Evolutionary conservation across 1,140 invertebrate genomes (phyloP), one percentile per base, ranked within the genome.

Genomic region (Drosophila sturtevanti): DNA sequence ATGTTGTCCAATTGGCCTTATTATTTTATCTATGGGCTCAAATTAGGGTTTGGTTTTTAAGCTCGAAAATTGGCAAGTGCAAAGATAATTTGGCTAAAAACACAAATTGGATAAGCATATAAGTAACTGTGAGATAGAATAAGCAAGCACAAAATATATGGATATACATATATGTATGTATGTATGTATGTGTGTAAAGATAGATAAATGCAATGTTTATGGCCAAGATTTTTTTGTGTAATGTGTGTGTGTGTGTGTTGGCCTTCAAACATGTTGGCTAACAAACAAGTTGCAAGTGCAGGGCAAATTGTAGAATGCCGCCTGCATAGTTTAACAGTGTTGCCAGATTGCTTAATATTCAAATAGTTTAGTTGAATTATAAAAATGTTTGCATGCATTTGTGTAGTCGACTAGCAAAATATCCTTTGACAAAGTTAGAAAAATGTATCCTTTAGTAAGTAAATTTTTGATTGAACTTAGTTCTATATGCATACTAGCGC

Each of bases 241-340:
- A 2, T 24, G 1, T 24, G 24, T 2, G 1, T 24, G 24, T 35
- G 14, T 14, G 18, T 38, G 34, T 63, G 37, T 31, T 58, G 14
- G 55, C 22, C 55, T 56, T 27, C 21, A 16, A 74, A 85, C 81
- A 67, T 86, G 67, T 72, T 71, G 56, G 21, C 9, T 34, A 38
- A 41, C 73, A 24, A 51, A 77, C 81, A 68, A 69, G 81, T 68
- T 86, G 74, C 59, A 48, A 72, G 34, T 73, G 56, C 69, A 72
- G 35, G n/a, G 14, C 61, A 63, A 65, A 9, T 38, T n/a, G 12
- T 59, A 11, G 12, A 41, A 21, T 34, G 41, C 22, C 21, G 27
- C 27, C 27, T 12, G 48, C 14, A 9, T 2, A 37, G 41, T 63
- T 31, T n/a, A 18, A 34, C 10, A 21, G 51, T 59, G 72, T 27